phyloP scores from a whole-genome alignment of 2,797 vertebrate genomes.

The Ptychobarbus kaznakovi region DNA sequence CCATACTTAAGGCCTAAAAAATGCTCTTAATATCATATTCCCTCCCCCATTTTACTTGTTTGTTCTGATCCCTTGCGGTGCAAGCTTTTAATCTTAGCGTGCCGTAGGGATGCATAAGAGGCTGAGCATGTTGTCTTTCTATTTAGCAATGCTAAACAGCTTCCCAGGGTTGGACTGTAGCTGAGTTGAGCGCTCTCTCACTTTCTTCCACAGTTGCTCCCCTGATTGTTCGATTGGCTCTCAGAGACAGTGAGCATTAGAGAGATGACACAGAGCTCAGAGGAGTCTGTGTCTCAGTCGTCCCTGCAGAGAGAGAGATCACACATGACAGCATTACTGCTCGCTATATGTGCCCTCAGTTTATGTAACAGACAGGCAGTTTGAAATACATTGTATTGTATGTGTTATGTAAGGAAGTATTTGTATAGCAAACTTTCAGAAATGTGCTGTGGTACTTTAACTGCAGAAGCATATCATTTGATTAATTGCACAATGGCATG shows the following conservation, averaged over 20 bases:
- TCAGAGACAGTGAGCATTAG: constrained; percentile 4
- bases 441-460: neutral
- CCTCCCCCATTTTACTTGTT: neutral
- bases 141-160: constrained; percentile 41
- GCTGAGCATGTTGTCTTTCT: constrained; percentile 15
- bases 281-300: neutral
- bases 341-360: neutral
- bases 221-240: constrained; percentile 18
- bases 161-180: constrained; percentile 11
- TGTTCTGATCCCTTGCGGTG: constrained; percentile 11
- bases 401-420: neutral
- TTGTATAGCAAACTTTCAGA: neutral
- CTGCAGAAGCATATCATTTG: neutral
- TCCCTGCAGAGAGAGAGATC: constrained; percentile 3
- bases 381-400: neutral
- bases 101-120: constrained; percentile 15
- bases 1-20: neutral
- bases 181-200: neutral
- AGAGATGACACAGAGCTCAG: constrained; percentile 28
- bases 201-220: neutral
- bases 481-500: neutral
- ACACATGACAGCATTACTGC: constrained; percentile 1
- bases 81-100: constrained; percentile 14
- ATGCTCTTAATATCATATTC: neutral
- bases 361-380: constrained; percentile 4